A percentile compares a stretch with the other conserved stretches of the same genome.
Conservation (phyloP, 2,888 invertebrate genomes). For the Tenthredo livida region DNA sequence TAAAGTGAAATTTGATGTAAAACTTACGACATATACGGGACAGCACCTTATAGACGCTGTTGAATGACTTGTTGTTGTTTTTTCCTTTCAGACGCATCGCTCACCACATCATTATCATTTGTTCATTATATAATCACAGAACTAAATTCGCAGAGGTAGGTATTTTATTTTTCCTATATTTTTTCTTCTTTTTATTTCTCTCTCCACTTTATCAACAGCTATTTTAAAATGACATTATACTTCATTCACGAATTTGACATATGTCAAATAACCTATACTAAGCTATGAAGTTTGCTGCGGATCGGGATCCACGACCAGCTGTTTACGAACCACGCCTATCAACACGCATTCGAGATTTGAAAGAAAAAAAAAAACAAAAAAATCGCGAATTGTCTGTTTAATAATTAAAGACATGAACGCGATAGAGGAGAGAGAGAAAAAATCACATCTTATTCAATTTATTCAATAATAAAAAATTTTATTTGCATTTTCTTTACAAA, state of each 20-base stretch:
- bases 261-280: constrained; percentile 67
- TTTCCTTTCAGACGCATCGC: constrained; percentile 76
- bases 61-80: constrained; percentile 75
- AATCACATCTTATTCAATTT: neutral
- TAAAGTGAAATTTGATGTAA: neutral
- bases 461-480: too few species aligned
- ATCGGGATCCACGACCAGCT: constrained; percentile 5
- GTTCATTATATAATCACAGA: constrained; percentile 4
- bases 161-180: too few species aligned
- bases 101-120: constrained; percentile 68
- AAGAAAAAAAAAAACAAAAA: neutral
- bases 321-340: constrained; percentile 41
- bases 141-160: neutral
- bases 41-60: constrained; percentile 75
- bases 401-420: neutral
- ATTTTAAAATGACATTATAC: neutral
- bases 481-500: too few species aligned
- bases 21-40: constrained; percentile 77
- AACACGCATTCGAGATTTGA: neutral
- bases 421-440: neutral
- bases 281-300: constrained; percentile 63
- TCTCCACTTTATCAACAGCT: neutral
- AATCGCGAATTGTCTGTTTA: neutral
- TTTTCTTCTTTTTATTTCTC: too few species aligned
- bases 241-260: constrained; percentile 60